A percentile compares a stretch with the other conserved stretches of the same genome.
Evolutionary conservation across 2,888 invertebrate species (phyloP).

Genomic region (Liposcelis brunnea): DNA sequence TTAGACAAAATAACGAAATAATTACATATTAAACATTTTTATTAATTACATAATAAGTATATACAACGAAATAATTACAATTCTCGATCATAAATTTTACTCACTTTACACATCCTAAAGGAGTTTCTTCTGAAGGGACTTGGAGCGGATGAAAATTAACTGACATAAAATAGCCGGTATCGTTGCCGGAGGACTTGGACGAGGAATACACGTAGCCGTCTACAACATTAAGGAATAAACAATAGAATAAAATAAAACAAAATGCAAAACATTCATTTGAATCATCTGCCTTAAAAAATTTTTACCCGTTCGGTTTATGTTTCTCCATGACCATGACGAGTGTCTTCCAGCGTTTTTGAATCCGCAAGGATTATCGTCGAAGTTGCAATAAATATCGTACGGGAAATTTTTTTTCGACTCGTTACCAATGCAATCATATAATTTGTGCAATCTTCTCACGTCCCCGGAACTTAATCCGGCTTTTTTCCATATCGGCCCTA

Average conservation of each 20-base stretch:
- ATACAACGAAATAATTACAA: background rate
- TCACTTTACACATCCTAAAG: constrained; percentile 19
- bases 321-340: constrained; percentile 16
- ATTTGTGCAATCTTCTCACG: constrained; percentile 18
- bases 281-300: too few species aligned
- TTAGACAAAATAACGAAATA: background rate
- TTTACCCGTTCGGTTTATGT: background rate
- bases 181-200: background rate
- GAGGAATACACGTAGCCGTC: constrained; percentile 17
- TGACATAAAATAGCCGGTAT: constrained; percentile 17
- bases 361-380: constrained; percentile 20
- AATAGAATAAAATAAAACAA: background rate
- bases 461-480: constrained; percentile 19
- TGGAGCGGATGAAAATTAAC: constrained; percentile 16
- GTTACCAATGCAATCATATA: constrained; percentile 19
- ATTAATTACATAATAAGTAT: background rate
- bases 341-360: constrained; percentile 19
- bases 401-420: constrained; percentile 18
- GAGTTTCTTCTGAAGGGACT: constrained; percentile 13
- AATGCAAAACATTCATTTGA: constrained; percentile 7
- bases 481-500: constrained; percentile 22
- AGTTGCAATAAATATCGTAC: constrained; percentile 18
- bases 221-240: constrained; percentile 13
- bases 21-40: background rate
- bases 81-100: constrained; percentile 11